These are phyloP conservation scores for Rhyacophila evoluta DNA, from an alignment of 2,888 invertebrate genomes.

Conservation along the genomic window DNA sequence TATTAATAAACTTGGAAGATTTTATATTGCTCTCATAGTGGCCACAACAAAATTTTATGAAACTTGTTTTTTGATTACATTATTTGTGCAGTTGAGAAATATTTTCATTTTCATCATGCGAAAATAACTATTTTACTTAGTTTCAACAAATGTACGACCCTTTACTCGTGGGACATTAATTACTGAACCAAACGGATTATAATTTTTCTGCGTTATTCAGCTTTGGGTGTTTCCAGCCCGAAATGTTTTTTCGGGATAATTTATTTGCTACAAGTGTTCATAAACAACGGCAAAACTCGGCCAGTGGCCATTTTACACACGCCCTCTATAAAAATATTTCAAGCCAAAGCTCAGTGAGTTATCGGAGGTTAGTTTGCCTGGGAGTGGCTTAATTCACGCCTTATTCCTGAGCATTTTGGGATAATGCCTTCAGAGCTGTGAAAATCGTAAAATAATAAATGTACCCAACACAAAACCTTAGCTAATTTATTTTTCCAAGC, in stretches of 20 bases:
- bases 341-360: slow-evolving; percentile 47
- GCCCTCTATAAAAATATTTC: slow-evolving; percentile 55
- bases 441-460: slow-evolving; percentile 3
- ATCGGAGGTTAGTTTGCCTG: slow-evolving; percentile 45
- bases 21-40: no score
- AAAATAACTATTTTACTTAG: no score
- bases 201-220: slow-evolving; percentile 34
- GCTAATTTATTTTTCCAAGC: neutral
- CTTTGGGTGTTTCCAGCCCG: slow-evolving; percentile 41
- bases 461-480: neutral
- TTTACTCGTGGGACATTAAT: neutral
- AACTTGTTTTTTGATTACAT: no score
- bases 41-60: no score
- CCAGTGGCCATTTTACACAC: slow-evolving; percentile 47
- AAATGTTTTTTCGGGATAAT: slow-evolving; percentile 49
- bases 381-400: slow-evolving; percentile 44
- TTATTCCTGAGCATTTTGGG: neutral
- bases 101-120: no score
- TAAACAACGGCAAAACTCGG: slow-evolving; percentile 49
- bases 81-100: no score
- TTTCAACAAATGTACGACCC: neutral
- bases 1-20: no score
- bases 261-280: slow-evolving; percentile 52
- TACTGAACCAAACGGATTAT: neutral
- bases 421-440: slow-evolving; percentile 30